Evolutionary conservation across 1,140 invertebrate species (phyloP).

Genomic region (Arion vulgaris): DNA sequence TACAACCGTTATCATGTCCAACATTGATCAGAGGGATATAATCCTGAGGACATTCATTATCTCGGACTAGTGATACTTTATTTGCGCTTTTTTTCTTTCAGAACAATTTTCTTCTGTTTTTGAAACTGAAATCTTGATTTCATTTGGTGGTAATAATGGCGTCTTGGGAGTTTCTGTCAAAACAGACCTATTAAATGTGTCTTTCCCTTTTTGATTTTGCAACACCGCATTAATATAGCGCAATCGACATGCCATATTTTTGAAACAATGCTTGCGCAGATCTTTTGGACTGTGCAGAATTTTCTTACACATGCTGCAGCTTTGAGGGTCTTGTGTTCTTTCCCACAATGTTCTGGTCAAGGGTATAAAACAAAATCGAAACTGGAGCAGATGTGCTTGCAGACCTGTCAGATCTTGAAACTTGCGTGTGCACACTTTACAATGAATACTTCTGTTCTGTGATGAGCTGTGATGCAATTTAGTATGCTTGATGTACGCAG

Average conservation of each 20-base stretch:
- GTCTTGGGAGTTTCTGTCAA: no score
- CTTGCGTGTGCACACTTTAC: slow-evolving; percentile 19
- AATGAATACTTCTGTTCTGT: not conserved
- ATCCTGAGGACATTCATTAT: not conserved
- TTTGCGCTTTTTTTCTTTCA: not conserved
- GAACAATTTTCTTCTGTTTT: not conserved
- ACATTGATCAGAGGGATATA: not conserved
- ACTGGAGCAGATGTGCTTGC: slow-evolving; percentile 18
- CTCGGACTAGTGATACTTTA: slow-evolving; percentile 5
- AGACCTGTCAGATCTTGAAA: not conserved
- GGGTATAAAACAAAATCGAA: slow-evolving; percentile 20
- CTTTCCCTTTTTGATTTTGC: not conserved
- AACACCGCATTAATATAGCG: slow-evolving; percentile 19
- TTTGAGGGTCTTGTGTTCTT: not conserved
- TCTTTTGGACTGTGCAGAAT: not conserved
- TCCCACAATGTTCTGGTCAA: slow-evolving; percentile 4
- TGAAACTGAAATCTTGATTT: not conserved
- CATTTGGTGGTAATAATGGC: not conserved
- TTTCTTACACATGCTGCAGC: slow-evolving; percentile 25
- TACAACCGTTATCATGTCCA: not conserved
- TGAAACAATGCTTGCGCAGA: slow-evolving; percentile 28
- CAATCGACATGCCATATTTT: slow-evolving; percentile 22
- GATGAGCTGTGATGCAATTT: not conserved
- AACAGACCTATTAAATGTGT: not conserved
- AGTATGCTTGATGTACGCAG: not conserved